A percentile compares a stretch with the other conserved stretches of the same genome.
phyloP scores from a whole-genome alignment of 1,140 invertebrate species.

The Heliconius hewitsoni region DNA sequence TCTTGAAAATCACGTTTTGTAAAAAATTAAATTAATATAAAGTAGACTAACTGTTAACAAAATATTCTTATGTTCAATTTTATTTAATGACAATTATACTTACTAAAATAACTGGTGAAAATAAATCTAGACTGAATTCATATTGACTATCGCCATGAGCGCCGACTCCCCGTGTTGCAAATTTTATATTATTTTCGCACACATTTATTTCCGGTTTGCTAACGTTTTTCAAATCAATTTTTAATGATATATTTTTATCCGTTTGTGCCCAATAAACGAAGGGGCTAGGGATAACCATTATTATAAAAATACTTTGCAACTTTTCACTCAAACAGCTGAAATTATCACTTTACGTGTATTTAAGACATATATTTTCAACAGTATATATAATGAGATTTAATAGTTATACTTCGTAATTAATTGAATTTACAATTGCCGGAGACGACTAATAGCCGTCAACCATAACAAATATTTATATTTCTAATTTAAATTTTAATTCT shows the following conservation, averaged over 20 bases:
- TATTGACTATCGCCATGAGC: conserved; percentile 87
- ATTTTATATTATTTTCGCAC: conserved; percentile 83
- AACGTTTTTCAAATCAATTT: conserved; percentile 92
- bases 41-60: too few species aligned
- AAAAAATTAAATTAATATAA: too few species aligned
- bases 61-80: too few species aligned
- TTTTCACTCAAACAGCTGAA: not conserved
- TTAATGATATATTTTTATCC: conserved; percentile 87
- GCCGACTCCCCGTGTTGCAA: conserved; percentile 85
- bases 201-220: conserved; percentile 83
- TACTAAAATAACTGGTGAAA: conserved; percentile 85
- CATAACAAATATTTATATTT: conserved; percentile 12
- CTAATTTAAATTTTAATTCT: not conserved
- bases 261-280: conserved; percentile 97
- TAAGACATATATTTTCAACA: not conserved
- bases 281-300: conserved; percentile 84
- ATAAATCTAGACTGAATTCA: conserved; percentile 87
- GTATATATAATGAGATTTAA: not conserved
- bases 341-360: not conserved
- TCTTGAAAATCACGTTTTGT: too few species aligned
- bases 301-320: not conserved
- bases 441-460: not conserved
- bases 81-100: not conserved
- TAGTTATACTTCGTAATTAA: not conserved
- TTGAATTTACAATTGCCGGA: not conserved